A percentile compares a stretch with the other conserved stretches of the same genome.
Conservation (phyloP, 1,140 invertebrate genomes). For the Drosophila dunni region DNA sequence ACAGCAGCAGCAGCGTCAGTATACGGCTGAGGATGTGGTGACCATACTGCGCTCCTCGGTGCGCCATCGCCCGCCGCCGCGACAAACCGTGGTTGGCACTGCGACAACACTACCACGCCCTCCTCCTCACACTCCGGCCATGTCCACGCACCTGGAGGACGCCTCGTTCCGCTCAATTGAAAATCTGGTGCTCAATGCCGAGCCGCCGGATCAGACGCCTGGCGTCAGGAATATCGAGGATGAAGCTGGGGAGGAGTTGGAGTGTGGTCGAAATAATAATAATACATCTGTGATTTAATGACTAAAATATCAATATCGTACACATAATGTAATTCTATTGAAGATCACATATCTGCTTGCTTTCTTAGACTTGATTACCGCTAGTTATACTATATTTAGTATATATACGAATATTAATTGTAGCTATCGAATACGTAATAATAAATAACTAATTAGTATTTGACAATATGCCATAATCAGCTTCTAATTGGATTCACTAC, state of each 20-base stretch:
- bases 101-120: constrained; percentile 61
- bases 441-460: constrained; percentile 53
- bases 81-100: constrained; percentile 17
- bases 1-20: constrained; percentile 41
- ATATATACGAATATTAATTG: constrained; percentile 69
- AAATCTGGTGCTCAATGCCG: constrained; percentile 86
- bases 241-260: constrained; percentile 2
- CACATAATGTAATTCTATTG: constrained; percentile 52
- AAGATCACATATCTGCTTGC: constrained; percentile 77
- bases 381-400: constrained; percentile 49
- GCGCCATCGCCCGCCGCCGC: constrained; percentile 59
- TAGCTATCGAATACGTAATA: constrained; percentile 67
- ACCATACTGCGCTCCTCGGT: constrained; percentile 85
- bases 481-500: constrained; percentile 14
- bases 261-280: constrained; percentile 58
- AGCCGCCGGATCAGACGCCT: constrained; percentile 85
- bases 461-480: constrained; percentile 8
- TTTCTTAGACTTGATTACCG: constrained; percentile 80
- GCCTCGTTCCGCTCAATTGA: constrained; percentile 85
- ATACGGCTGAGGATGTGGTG: constrained; percentile 87
- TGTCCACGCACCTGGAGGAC: constrained; percentile 71
- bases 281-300: constrained; percentile 84
- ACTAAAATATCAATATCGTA: constrained; percentile 61
- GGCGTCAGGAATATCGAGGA: constrained; percentile 59
- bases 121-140: constrained; percentile 62